Percentiles rank a stretch among this genome's conserved stretches.
Conservation (phyloP, 2,888 invertebrate species). For the Platycheirus rosarum region DNA sequence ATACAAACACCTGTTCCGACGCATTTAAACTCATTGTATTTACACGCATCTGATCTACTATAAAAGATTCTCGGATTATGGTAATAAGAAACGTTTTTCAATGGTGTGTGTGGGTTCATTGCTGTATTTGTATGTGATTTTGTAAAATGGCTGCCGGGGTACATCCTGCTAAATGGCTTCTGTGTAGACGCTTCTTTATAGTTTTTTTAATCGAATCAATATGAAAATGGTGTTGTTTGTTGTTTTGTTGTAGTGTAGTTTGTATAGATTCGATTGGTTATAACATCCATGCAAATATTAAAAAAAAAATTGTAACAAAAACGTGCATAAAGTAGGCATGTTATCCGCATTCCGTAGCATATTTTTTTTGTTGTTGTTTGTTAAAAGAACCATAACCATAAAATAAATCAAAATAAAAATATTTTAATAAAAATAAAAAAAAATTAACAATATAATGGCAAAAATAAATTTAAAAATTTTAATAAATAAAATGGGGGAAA, state of each 20-base stretch:
- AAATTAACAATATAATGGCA: neutral
- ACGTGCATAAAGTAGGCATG: slow-evolving; percentile 52
- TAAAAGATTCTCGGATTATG: slow-evolving; percentile 74
- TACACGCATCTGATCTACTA: slow-evolving; percentile 81
- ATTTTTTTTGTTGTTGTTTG: slow-evolving; percentile 29
- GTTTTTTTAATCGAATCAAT: slow-evolving; percentile 18
- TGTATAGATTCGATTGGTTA: slow-evolving; percentile 30
- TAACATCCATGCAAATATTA: slow-evolving; percentile 65
- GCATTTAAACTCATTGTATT: slow-evolving; percentile 85
- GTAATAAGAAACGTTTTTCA: slow-evolving; percentile 53
- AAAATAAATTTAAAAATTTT: too few species aligned
- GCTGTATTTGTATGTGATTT: slow-evolving; percentile 34
- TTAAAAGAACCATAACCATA: slow-evolving; percentile 61
- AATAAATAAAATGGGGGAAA: slow-evolving; percentile 35
- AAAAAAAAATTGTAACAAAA: slow-evolving; percentile 57
- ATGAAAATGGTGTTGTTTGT: slow-evolving; percentile 21
- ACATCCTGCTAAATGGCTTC: neutral
- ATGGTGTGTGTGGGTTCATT: slow-evolving; percentile 63
- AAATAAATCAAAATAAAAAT: slow-evolving; percentile 23
- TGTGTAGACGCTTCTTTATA: neutral
- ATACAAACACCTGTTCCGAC: slow-evolving; percentile 85
- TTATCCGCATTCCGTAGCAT: slow-evolving; percentile 56
- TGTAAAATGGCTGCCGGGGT: neutral
- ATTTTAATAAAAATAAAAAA: neutral
- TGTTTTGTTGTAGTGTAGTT: too few species aligned